Evolutionary conservation across 2,888 invertebrate genomes (phyloP).

Genomic region (Trisateles emortualis): DNA sequence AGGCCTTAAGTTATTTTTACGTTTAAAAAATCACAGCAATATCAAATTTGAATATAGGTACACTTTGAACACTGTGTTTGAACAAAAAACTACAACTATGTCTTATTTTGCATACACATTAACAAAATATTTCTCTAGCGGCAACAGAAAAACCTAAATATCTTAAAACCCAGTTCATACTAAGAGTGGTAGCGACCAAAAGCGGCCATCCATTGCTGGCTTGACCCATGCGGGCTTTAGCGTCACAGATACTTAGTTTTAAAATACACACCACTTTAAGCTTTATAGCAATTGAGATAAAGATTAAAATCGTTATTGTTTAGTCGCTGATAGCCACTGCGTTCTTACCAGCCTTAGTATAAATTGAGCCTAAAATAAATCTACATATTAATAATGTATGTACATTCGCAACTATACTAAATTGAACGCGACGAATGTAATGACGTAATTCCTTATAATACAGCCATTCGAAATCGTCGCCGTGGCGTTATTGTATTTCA

Average conservation of each 20-base stretch:
- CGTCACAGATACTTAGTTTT: no score
- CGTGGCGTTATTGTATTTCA: no score
- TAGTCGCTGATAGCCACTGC: background rate
- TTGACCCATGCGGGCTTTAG: no score
- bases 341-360: background rate
- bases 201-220: no score
- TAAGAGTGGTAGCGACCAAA: background rate
- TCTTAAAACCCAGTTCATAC: slow-evolving; percentile 4
- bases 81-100: slow-evolving; percentile 32
- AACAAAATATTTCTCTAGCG: slow-evolving; percentile 39
- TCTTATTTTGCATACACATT: slow-evolving; percentile 23
- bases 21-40: slow-evolving; percentile 33
- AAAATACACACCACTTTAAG: background rate
- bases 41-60: slow-evolving; percentile 20
- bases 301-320: background rate
- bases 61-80: slow-evolving; percentile 51
- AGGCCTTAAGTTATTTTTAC: background rate
- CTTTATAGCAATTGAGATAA: background rate
- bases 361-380: slow-evolving; percentile 11
- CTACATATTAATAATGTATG: slow-evolving; percentile 26
- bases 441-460: background rate
- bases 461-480: background rate
- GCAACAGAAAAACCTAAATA: slow-evolving; percentile 33
- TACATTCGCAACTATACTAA: slow-evolving; percentile 35
- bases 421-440: background rate